Base-by-base conservation (phyloP, 2,797 vertebrate species). In the Chromobotia macracanthus region DNA sequence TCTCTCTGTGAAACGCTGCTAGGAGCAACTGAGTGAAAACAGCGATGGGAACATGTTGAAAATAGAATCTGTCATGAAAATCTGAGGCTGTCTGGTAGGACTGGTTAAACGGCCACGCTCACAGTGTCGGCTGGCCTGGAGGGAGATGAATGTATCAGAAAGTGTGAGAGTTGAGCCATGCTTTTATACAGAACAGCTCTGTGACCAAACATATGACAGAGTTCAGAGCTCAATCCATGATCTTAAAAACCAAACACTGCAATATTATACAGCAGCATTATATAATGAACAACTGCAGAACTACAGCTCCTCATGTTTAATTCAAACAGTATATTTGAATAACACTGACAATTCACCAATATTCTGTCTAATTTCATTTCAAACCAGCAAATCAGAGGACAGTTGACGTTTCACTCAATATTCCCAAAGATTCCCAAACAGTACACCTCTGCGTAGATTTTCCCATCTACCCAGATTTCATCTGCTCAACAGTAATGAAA, bases 1-100 rank as follows among this genome's bases (percentile, higher is more conserved):
- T 93, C 92, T 93, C 92, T 94, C 92, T 94, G 91, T 28, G 91
- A 89, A 90, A 89, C 74, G 88, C 91, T 89, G 91, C 90, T 92
- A 89, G 89, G 91, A 93, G 90, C 90, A 91, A 94, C 91, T 91
- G 91, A 91, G 92, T 89, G 89, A 90, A 93, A 93, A 93, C 91
- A 84, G 91, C 90, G 92, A 92, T 90, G 90, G 90, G 90, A 92
- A 92, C 91, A 90, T 91, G 89, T 91, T 90, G 89, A 91, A 92
- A 93, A 91, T 86, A 75, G 88, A 86, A 90, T 91, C 90, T 89
- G 90, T 92, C 90, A 92, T 91, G 90, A 92, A 91, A 92, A 91
- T 87, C 89, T 90, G 90, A 92, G 88, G 89, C 75, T n/a, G n/a
- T n/a, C n/a, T 89, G 91, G 91, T 89, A 86, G 70, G 91, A 89